Evolutionary conservation across 2,888 invertebrate species (phyloP).

Genomic region (Andrena flavipes): DNA sequence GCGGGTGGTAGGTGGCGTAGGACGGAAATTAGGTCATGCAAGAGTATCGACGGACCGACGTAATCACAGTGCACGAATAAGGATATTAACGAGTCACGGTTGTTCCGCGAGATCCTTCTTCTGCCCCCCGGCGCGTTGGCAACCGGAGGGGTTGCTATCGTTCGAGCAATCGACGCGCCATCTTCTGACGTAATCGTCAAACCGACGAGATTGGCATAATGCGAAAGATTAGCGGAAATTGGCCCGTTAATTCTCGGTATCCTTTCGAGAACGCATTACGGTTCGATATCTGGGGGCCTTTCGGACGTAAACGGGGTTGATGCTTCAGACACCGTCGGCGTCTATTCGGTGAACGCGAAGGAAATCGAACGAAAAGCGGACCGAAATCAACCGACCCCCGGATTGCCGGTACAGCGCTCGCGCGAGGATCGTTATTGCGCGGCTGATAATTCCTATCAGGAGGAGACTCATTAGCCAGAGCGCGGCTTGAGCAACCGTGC

Average conservation of each 20-base stretch:
- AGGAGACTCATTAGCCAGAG: slow-evolving; percentile 9
- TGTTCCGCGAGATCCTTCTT: slow-evolving; percentile 30
- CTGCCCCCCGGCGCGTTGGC: neutral
- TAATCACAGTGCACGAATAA: slow-evolving; percentile 59
- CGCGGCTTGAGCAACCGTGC: slow-evolving; percentile 14
- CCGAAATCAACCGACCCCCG: neutral
- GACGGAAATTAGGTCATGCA: slow-evolving; percentile 68
- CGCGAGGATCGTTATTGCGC: slow-evolving; percentile 2
- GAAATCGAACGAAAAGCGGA: too few species aligned
- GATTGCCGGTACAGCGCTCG: neutral
- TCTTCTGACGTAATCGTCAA: neutral
- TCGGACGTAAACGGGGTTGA: neutral
- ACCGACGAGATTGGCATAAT: neutral
- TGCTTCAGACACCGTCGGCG: neutral
- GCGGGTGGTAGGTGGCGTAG: slow-evolving; percentile 1
- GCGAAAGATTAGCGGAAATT: slow-evolving; percentile 7
- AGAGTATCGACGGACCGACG: slow-evolving; percentile 64
- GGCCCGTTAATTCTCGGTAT: neutral
- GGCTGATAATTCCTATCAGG: slow-evolving; percentile 21
- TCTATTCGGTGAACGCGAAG: too few species aligned
- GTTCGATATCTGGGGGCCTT: neutral
- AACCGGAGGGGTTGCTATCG: neutral
- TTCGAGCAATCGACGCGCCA: slow-evolving; percentile 13
- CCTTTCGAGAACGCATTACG: neutral
- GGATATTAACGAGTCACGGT: slow-evolving; percentile 55